Evolutionary conservation across 2,113 vertebrate species (phyloP).

Genomic region (Elephas maximus): DNA sequence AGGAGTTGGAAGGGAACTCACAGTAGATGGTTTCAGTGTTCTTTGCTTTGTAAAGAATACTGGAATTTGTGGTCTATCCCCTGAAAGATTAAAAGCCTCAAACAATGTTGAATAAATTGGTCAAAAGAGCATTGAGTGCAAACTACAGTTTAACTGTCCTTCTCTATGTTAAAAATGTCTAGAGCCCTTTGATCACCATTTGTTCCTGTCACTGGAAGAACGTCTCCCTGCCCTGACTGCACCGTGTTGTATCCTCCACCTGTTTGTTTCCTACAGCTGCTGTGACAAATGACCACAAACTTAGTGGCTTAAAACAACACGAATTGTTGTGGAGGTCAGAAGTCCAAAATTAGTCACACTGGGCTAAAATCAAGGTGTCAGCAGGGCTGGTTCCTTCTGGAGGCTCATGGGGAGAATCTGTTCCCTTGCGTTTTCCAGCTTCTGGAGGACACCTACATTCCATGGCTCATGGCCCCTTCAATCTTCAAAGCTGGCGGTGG

Average conservation of each 20-base stretch:
- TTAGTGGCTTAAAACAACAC: neutral
- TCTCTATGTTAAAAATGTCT: neutral
- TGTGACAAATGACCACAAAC: too few relatives aligned
- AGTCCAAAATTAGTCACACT: too few relatives aligned
- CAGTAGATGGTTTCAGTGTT: neutral
- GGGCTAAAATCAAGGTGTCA: neutral
- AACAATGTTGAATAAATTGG: too few relatives aligned
- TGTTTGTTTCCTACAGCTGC: neutral
- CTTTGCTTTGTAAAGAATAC: neutral
- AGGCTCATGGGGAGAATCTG: neutral
- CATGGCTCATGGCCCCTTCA: neutral
- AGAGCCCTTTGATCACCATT: too few relatives aligned
- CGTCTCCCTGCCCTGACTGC: too few relatives aligned
- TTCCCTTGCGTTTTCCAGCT: neutral
- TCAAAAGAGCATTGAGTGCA: neutral
- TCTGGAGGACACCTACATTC: neutral
- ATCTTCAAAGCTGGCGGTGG: neutral
- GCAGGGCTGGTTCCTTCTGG: neutral
- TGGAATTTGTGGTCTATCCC: neutral
- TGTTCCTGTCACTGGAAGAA: neutral
- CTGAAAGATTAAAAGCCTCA: neutral
- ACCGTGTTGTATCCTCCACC: neutral
- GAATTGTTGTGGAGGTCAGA: neutral
- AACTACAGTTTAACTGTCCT: fast-evolving
- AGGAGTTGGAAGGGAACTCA: too few relatives aligned